These are phyloP conservation scores for Dendrolimus punctatus DNA, from an alignment of 1,140 invertebrate genomes.

Conservation along the genomic window DNA sequence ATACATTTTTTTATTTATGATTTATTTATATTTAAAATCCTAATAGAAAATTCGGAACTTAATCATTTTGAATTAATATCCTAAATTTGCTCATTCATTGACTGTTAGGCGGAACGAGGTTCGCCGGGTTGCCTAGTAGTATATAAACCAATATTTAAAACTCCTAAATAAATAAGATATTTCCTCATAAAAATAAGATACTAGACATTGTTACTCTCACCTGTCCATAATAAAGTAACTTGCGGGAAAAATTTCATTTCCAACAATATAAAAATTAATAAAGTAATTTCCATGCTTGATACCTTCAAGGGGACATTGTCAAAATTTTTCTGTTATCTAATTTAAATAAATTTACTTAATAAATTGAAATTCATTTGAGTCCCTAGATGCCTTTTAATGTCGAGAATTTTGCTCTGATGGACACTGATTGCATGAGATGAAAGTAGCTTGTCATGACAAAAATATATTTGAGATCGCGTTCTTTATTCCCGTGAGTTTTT, in stretches of 20 bases:
- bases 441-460: background rate
- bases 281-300: constrained; percentile 6
- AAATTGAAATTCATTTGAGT: constrained; percentile 12
- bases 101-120: too few relatives aligned
- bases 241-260: too few relatives aligned
- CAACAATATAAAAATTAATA: constrained; percentile 1
- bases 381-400: constrained; percentile 2
- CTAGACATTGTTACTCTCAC: background rate
- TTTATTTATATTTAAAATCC: too few relatives aligned
- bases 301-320: constrained; percentile 3
- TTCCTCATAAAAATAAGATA: constrained; percentile 1
- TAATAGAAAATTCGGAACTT: too few relatives aligned
- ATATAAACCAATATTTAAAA: background rate
- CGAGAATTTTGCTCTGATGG: background rate
- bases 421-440: too few relatives aligned
- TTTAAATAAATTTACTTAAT: constrained; percentile 17
- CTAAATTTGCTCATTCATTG: too few relatives aligned
- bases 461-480: constrained; percentile 23
- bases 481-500: too few relatives aligned
- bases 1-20: too few relatives aligned
- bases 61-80: too few relatives aligned
- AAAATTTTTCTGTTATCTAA: constrained; percentile 7
- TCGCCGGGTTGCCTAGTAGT: too few relatives aligned
- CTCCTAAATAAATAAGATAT: background rate
- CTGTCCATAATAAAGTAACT: constrained; percentile 1